Conservation (phyloP, 2,888 invertebrate genomes). For the Toxonevra muliebris region DNA sequence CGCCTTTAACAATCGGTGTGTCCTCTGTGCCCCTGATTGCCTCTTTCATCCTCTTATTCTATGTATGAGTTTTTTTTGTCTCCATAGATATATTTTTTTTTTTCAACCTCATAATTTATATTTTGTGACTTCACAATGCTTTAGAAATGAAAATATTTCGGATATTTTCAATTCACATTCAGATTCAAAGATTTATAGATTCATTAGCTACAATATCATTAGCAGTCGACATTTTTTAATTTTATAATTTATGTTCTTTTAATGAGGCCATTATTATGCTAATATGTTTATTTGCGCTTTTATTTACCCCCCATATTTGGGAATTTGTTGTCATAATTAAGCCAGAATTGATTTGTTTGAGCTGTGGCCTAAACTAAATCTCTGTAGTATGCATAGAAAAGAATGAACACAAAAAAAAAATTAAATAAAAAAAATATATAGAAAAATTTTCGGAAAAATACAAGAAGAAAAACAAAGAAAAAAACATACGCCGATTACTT, state of each 20-base stretch:
- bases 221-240: not conserved
- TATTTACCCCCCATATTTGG: constrained; percentile 10
- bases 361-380: constrained; percentile 3
- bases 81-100: too few species aligned
- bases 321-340: constrained; percentile 56
- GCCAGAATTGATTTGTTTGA: constrained; percentile 53
- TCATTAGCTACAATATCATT: too few species aligned
- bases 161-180: too few species aligned
- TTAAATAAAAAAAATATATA: not conserved
- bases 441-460: not conserved
- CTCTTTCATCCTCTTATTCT: too few species aligned
- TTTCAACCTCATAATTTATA: too few species aligned
- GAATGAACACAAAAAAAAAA: constrained; percentile 11
- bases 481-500: not conserved
- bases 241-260: not conserved
- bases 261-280: constrained; percentile 4
- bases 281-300: not conserved
- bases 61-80: too few species aligned
- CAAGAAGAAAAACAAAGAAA: not conserved
- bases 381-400: constrained; percentile 7
- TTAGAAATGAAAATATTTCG: too few species aligned
- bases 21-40: too few species aligned
- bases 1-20: too few species aligned
- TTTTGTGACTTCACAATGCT: too few species aligned
- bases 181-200: too few species aligned